Conservation (phyloP, 2,113 vertebrate species). For the Sorex araneus region DNA sequence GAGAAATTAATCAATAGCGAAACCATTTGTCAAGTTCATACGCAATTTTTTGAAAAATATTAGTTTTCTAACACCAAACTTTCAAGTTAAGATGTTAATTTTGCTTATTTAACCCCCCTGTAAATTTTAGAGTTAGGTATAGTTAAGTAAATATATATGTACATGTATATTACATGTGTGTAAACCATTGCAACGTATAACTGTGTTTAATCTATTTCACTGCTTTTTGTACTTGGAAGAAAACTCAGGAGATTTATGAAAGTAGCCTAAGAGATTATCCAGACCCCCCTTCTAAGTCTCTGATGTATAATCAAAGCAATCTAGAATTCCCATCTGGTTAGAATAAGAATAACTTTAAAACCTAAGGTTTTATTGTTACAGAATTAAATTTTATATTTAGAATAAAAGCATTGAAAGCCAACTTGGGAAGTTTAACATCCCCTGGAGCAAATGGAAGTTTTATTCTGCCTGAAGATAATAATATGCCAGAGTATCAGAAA, state of each 20-base stretch:
- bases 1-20: constrained; percentile 31
- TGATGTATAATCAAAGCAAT: neutral
- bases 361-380: constrained; percentile 45
- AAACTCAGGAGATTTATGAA: constrained; percentile 61
- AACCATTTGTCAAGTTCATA: constrained; percentile 41
- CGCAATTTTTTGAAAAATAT: neutral
- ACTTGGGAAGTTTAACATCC: neutral
- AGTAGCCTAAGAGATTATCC: constrained; percentile 69
- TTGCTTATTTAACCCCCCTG: constrained; percentile 41
- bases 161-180: too few species aligned
- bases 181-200: constrained; percentile 2
- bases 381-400: constrained; percentile 58
- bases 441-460: constrained; percentile 15
- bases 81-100: constrained; percentile 43
- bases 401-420: constrained; percentile 54
- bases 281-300: constrained; percentile 26
- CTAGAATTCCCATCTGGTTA: constrained; percentile 52
- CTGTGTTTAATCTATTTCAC: constrained; percentile 53
- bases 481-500: too few species aligned
- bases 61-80: constrained; percentile 23
- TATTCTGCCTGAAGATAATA: constrained; percentile 19
- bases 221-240: neutral
- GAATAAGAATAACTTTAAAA: constrained; percentile 62
- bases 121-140: constrained; percentile 35
- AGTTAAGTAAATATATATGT: too few species aligned